Evolutionary conservation across 2,113 vertebrate genomes (phyloP).

Genomic region (Mohoua ochrocephala): DNA sequence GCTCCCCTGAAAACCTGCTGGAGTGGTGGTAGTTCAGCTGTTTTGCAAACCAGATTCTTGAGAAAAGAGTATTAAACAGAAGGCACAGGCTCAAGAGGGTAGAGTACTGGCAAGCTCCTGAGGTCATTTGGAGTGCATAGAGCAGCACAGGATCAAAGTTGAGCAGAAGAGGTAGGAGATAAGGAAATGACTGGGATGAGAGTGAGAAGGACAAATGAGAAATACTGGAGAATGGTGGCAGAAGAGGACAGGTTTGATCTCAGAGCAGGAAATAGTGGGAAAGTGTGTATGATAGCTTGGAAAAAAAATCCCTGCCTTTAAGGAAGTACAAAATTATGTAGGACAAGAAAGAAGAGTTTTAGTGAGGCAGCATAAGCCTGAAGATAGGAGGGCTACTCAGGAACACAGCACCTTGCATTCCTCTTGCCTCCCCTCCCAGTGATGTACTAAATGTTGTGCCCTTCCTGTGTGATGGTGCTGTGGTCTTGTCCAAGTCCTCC

Average conservation of each 20-base stretch:
- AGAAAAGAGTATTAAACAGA: background rate
- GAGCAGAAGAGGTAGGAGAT: background rate
- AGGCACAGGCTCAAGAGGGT: background rate
- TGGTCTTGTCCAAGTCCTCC: background rate
- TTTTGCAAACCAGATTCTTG: background rate
- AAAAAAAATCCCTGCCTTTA: background rate
- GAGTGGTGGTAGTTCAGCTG: background rate
- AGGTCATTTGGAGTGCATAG: background rate
- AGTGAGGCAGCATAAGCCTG: background rate
- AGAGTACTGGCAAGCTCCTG: background rate
- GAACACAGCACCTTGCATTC: background rate
- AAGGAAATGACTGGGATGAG: background rate
- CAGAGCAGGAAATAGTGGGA: background rate
- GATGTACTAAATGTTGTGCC: background rate
- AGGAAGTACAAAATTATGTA: background rate
- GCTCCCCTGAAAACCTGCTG: background rate
- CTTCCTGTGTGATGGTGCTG: background rate
- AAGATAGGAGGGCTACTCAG: background rate
- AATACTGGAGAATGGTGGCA: background rate
- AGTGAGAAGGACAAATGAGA: background rate
- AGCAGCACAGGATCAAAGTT: background rate
- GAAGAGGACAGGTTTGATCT: background rate
- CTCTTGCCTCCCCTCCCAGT: background rate
- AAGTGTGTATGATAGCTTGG: background rate
- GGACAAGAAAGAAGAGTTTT: background rate